Percentiles rank a stretch among this genome's conserved stretches.
Conservation (phyloP, 2,888 invertebrate genomes). For the Vanessa cardui region DNA sequence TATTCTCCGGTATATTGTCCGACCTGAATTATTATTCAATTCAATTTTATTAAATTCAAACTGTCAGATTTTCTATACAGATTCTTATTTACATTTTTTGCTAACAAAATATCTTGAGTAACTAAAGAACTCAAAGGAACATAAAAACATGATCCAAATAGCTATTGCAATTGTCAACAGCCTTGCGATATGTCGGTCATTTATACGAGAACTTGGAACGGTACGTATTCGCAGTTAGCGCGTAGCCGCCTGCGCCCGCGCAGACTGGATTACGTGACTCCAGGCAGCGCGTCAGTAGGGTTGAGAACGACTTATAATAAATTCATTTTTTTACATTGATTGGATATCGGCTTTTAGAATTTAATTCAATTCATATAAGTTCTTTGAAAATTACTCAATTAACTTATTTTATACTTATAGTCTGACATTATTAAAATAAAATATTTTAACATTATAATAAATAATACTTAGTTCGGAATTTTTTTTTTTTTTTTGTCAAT, state of each 20-base stretch:
- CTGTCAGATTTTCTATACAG: no score
- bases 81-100: not conserved
- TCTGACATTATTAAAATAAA: no score
- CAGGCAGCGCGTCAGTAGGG: slow-evolving; percentile 15
- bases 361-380: not conserved
- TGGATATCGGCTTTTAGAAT: no score
- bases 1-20: no score
- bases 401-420: no score
- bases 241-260: slow-evolving; percentile 13
- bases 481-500: no score
- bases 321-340: slow-evolving; percentile 6
- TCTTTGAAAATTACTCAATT: no score
- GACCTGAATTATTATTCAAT: no score
- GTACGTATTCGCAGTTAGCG: slow-evolving; percentile 28
- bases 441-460: no score
- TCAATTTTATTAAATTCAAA: no score
- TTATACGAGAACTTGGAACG: slow-evolving; percentile 22
- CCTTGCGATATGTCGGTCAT: slow-evolving; percentile 36
- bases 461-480: no score
- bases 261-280: slow-evolving; percentile 35
- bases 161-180: slow-evolving; percentile 27
- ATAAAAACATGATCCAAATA: slow-evolving; percentile 23
- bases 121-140: not conserved
- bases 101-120: not conserved
- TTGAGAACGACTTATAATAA: slow-evolving; percentile 2